Evolutionary conservation across 2,113 vertebrate genomes (phyloP).

Genomic region (Euleptes europaea): DNA sequence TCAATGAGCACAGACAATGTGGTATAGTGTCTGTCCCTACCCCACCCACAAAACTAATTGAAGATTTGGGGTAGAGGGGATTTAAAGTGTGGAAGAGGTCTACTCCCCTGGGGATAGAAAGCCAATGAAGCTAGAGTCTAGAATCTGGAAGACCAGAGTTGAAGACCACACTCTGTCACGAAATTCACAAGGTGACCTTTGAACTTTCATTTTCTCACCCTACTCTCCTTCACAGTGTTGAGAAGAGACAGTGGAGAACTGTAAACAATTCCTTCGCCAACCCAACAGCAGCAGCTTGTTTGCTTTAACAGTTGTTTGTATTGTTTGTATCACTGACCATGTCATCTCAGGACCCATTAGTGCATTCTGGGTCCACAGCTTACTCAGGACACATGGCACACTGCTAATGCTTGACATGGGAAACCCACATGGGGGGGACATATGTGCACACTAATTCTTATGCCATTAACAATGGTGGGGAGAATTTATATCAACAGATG

Average conservation of each 20-base stretch:
- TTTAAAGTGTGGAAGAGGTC: too few relatives aligned
- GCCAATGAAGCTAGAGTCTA: not conserved
- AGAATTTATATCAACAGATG: too few relatives aligned
- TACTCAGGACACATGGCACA: too few relatives aligned
- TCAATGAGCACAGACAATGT: too few relatives aligned
- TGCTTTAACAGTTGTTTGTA: not conserved
- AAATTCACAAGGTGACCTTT: not conserved
- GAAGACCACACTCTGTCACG: not conserved
- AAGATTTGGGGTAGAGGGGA: too few relatives aligned
- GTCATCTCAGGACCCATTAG: not conserved
- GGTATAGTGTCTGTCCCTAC: too few relatives aligned
- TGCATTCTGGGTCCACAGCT: too few relatives aligned
- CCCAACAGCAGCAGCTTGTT: not conserved
- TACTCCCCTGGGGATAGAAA: too few relatives aligned
- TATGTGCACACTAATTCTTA: too few relatives aligned
- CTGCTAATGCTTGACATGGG: not conserved
- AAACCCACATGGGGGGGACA: not conserved
- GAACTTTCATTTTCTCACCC: not conserved
- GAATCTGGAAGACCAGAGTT: not conserved
- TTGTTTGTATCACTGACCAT: not conserved
- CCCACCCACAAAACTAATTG: too few relatives aligned
- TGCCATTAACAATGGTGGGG: too few relatives aligned
- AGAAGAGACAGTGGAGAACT: not conserved
- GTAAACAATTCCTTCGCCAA: not conserved
- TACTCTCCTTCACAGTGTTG: not conserved